These are phyloP conservation scores for Bemisia tabaci DNA, from an alignment of 1,140 invertebrate species.

Conservation along the genomic window DNA sequence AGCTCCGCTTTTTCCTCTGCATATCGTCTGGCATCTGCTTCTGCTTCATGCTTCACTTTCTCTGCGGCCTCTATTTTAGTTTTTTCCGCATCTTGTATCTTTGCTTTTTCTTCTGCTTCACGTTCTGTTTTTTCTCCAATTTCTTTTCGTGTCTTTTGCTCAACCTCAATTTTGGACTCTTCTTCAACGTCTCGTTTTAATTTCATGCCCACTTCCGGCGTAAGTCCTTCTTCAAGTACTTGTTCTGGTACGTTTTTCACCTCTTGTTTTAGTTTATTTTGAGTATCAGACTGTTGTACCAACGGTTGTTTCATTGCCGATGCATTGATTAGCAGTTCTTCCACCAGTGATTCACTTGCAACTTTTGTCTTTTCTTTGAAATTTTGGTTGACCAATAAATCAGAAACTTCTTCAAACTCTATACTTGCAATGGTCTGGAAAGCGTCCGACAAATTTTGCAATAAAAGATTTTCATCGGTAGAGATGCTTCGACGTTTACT, in stretches of 20 bases:
- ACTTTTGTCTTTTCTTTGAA: neutral
- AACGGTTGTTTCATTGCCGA: too few relatives aligned
- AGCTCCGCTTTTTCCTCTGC: constrained; percentile 8
- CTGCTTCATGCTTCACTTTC: neutral
- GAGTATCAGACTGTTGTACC: too few relatives aligned
- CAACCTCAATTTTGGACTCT: neutral
- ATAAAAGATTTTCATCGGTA: neutral
- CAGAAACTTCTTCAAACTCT: neutral
- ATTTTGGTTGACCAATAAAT: neutral
- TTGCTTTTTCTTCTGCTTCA: constrained; percentile 17
- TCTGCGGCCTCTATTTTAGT: constrained; percentile 12
- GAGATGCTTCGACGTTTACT: neutral
- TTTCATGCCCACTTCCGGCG: too few relatives aligned
- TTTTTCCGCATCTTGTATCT: constrained; percentile 21
- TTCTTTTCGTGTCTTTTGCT: constrained; percentile 14
- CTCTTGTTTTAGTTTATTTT: too few relatives aligned
- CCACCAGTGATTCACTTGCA: neutral
- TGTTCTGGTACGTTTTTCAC: too few relatives aligned
- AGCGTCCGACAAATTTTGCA: neutral
- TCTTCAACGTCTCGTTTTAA: neutral
- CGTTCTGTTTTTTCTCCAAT: constrained; percentile 15
- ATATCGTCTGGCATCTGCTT: constrained; percentile 10
- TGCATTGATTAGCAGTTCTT: neutral
- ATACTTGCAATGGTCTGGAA: neutral
- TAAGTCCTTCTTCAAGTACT: too few relatives aligned